Evolutionary conservation across 1,140 invertebrate genomes (phyloP).

Genomic region (Nasonia vitripennis): DNA sequence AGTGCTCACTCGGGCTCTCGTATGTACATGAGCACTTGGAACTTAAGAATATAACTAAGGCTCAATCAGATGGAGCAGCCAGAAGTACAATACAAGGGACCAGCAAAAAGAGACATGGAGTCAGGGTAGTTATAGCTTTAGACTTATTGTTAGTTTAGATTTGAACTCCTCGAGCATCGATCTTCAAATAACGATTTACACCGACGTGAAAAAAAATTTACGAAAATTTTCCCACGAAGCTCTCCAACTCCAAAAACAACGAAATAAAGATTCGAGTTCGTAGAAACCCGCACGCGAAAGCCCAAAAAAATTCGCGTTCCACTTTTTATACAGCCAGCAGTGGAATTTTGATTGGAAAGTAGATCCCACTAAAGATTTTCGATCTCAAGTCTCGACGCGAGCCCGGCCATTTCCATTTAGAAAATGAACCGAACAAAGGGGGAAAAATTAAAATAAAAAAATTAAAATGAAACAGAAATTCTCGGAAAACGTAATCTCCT

Average conservation of each 20-base stretch:
- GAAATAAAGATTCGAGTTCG: not conserved
- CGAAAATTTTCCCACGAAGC: not conserved
- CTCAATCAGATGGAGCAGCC: not conserved
- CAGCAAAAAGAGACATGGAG: too few relatives aligned
- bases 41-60: not conserved
- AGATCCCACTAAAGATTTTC: constrained; percentile 1
- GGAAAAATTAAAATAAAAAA: not conserved
- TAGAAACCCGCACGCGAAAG: not conserved
- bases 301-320: not conserved
- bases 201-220: not conserved
- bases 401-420: not conserved
- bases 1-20: not conserved
- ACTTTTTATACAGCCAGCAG: not conserved
- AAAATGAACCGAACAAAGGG: not conserved
- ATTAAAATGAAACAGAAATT: not conserved
- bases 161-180: too few relatives aligned
- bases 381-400: not conserved
- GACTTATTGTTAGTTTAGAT: too few relatives aligned
- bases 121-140: too few relatives aligned
- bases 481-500: not conserved
- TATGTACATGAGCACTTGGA: not conserved
- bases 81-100: not conserved
- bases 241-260: not conserved
- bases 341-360: constrained; percentile 18
- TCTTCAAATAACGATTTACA: too few relatives aligned